Evolutionary conservation across 2,113 vertebrate species (phyloP), one percentile per base, ranked within the genome.

Genomic region (Anser cygnoides): DNA sequence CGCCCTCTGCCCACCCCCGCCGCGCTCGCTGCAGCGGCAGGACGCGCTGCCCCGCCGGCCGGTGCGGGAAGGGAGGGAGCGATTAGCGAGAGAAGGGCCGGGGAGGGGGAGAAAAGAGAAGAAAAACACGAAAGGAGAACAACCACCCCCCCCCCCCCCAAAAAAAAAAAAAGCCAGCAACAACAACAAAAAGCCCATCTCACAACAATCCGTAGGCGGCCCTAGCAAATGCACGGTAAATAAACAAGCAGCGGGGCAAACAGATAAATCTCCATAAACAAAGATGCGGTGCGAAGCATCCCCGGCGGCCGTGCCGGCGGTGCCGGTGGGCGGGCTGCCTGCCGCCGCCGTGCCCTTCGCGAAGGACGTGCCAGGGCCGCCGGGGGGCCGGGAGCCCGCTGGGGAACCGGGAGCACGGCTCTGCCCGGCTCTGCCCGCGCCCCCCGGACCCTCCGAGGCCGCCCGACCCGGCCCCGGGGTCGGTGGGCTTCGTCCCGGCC

Each of bases 1-100:
- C 46, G 67, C 46, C 21, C 31, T 39, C 39, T 39, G 39, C 39
- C 39, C 39, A 39, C 10, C 39, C 39, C 39, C 39, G 39, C 39
- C 39, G 39, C 10, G 39, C 39, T 39, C 39, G 39, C 39, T 39
- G 39, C 52, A 57, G 54, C 74, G 76, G 31, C 41, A 66, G 39
- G 50, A 87, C 31, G 29, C 33, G 49, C 46, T 70, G 5, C n/a
- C 37, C 33, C 29, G 17, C 17, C 29, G n/a, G 39, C 15, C 16
- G 41, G 58, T 81, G 83, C 59, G 57, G 75, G 52, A 90, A 91
- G 61, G 75, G 79, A 77, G 90, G 75, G 82, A 77, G 90, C 82
- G 76, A 91, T 88, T 89, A 83, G 68, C 28, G 68, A 89, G 52
- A 84, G 52, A 61, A 67, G 35, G 65, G 28, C 84, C 43, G 35